phyloP scores from a whole-genome alignment of 2,797 vertebrate genomes.

The Smutsia gigantea region DNA sequence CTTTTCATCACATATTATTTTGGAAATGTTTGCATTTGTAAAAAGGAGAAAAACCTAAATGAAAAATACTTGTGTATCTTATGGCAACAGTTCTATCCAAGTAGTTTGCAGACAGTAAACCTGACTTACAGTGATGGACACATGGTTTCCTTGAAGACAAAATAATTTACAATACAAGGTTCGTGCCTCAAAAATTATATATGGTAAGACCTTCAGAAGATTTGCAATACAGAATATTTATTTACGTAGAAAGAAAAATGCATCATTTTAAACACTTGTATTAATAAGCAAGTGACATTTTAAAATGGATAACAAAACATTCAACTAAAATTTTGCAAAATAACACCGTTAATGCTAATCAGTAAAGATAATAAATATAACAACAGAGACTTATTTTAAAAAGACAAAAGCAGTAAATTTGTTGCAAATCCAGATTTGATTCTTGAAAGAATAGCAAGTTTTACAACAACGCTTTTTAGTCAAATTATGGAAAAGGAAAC shows the following conservation, averaged over 20 bases:
- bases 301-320: neutral
- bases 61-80: neutral
- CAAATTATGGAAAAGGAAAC: slow-evolving; percentile 13
- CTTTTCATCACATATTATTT: neutral
- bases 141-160: neutral
- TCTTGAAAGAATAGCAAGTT: neutral
- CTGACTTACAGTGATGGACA: neutral
- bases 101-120: neutral
- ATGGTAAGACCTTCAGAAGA: neutral
- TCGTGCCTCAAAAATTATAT: neutral
- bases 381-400: neutral
- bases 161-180: neutral
- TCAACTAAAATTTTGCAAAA: neutral
- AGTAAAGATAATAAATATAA: neutral
- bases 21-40: neutral
- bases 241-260: neutral
- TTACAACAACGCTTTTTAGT: neutral
- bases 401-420: neutral
- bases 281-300: neutral
- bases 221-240: neutral
- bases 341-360: neutral
- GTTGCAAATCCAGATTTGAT: neutral
- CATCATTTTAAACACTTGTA: neutral
- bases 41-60: neutral
- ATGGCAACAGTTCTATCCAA: neutral